Base-by-base conservation (phyloP, 2,888 invertebrate species). In the Conus canariensis region DNA sequence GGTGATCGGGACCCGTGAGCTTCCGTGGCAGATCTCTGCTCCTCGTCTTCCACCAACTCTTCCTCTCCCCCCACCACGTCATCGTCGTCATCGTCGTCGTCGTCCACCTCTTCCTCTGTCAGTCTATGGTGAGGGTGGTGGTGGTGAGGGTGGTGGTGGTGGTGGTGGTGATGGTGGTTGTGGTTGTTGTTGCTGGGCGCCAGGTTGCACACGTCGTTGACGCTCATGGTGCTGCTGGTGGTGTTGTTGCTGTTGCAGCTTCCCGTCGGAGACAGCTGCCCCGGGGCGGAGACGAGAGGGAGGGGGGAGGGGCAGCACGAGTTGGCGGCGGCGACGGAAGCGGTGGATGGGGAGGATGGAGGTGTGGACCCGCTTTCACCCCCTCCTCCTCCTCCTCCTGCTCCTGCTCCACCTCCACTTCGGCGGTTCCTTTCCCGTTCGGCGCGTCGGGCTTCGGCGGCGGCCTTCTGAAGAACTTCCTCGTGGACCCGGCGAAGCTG, bases 401-500 rank as follows among this genome's bases (percentile, higher is more conserved):
- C 58, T 16, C 70, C 86, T 12, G 60, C 60, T n/a, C 88, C 64
- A 16, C 64, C 58, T 16, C 74, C 77, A 12, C 12, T 59, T 7
- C n/a, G 77, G n/a, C 82, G 25, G 80, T 59, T 80, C 16, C 60
- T 67, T 5, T 60, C 80, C 80, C 86, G 56, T 45, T 85, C 85
- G 19, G 90, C 86, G 14, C 74, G 74, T 2, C 86, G 70, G 56
- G 86, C 90, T 9, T 86, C 90, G 16, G 90, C 90, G 10, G 87
- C 87, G 3, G 90, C 90, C 22, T 90, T 90, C 77, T 87, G 70
- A 10, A 90, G 87, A 19, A 89, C 91, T 30, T 90, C 89, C 85
- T 91, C 90, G 85, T 92, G 91, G 16, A 92, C 89, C n/a, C 85
- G 83, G 16, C 91, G 82, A 14, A 92, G 90, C 89, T 92, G 91